These are phyloP conservation scores for Clarias platycephalus DNA, from an alignment of 2,797 vertebrate species.

Conservation along the genomic window DNA sequence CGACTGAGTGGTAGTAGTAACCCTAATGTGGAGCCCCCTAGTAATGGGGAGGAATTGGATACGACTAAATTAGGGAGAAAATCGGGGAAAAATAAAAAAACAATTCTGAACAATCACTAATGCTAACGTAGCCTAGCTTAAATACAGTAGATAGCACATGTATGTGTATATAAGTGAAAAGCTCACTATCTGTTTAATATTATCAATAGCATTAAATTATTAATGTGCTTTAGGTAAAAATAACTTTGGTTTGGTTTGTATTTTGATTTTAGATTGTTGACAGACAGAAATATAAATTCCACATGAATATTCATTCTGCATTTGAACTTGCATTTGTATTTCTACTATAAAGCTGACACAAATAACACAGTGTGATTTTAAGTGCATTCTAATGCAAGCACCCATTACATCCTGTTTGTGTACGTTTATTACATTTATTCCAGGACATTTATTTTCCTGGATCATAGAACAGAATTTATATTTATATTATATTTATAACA, in stretches of 20 bases:
- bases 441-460: background rate
- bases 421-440: background rate
- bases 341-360: background rate
- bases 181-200: background rate
- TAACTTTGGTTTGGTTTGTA: background rate
- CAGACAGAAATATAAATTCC: background rate
- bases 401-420: background rate
- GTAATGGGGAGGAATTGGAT: no score
- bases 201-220: background rate
- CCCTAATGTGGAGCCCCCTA: no score
- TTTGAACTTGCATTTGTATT: background rate
- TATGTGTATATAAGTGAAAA: background rate
- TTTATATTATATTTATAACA: no score
- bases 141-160: background rate
- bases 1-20: no score
- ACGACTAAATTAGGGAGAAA: no score
- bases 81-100: background rate
- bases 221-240: background rate
- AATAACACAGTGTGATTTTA: constrained; percentile 5
- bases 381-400: background rate
- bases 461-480: background rate
- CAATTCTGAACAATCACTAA: background rate
- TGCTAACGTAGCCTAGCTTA: background rate
- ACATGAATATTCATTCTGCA: background rate
- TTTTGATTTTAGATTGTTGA: background rate